Evolutionary conservation across 2,888 invertebrate genomes (phyloP), one percentile per base, ranked within the genome.

Genomic region (Ditula angustiorana): DNA sequence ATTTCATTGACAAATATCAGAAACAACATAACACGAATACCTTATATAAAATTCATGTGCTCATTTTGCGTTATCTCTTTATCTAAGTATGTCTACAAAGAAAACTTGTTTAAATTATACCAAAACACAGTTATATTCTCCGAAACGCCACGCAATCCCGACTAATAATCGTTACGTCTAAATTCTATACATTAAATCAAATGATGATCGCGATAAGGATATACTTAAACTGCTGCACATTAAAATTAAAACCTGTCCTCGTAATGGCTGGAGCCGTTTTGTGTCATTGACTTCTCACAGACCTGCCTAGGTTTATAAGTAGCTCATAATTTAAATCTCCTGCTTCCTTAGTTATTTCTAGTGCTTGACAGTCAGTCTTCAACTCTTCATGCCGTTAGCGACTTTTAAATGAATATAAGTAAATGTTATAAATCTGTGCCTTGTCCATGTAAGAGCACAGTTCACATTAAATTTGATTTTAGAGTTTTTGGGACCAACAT

Each of bases 261-360:
- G 23, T 57, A 57, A 58, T 57, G 56, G 61, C n/a, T 33, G 46
- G 11, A 47, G 53, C 55, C 67, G 63, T 59, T 58, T 53, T 59
- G 63, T 67, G 67, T 67, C 67, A 67, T 59, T 67, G 67, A 67
- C 67, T 67, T 52, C 33, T 44, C 44, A 26, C 56, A 64, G 64
- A 59, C 64, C 58, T 64, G 64, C 46, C 64, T 59, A 64, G 64
- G 53, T 59, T 64, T 64, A 64, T 58, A 64, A 64, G 64, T 53
- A 63, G 63, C 57, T 23, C 44, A 19, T 64, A 53, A 63, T 57
- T 64, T 58, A 64, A 59, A 64, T 64, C 64, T 64, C 52, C 35
- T 23, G 58, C 64, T 59, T 59, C 64, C 64, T 52, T 64, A 35
- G 52, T 53, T 53, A 37, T 53, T 64, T 58, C 46, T 59, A 64